Evolutionary conservation across 2,797 vertebrate species (phyloP), one percentile per base, ranked within the genome.

Genomic region (Galagoides demidoff): DNA sequence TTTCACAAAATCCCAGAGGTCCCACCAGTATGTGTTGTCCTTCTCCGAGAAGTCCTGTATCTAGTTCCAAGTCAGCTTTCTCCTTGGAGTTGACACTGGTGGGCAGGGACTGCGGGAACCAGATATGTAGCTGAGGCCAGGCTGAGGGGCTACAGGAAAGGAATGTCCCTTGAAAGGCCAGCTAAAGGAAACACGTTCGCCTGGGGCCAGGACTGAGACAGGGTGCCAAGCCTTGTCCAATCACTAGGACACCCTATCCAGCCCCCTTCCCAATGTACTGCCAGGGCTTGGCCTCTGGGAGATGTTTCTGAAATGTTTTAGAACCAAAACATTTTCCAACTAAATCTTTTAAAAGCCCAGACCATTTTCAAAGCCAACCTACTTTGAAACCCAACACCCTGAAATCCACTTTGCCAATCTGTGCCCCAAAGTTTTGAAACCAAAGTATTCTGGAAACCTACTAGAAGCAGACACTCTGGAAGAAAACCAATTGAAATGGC

Each of bases 311-410:
- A 74, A 90, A 93, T 11, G 39, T 77, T 64, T 92, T n/a, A 66
- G 70, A 97, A 45, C 34, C 70, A 92, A 86, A 70, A 70, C 16
- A 14, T 49, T 82, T 86, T 92, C 31, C 81, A 49, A 94, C 31
- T 73, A 61, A 86, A 93, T 14, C n/a, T 81, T 94, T 88, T 23
- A 63, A 61, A 81, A 85, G 68, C n/a, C n/a, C 39, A 66, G 85
- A 59, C 29, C 16, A 16, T 73, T 70, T 76, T 63, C 31, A 37
- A 64, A 73, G 52, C 25, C 77, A 63, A 20, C 37, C 43, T 13
- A 43, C 55, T 89, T 59, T 87, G 93, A 93, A 94, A 93, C 27
- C 61, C 0, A 4, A 92, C 43, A 14, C 88, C 55, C 81, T 3
- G 20, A 92, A 64, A 81, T 14, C 20, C n/a, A 14, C 39, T 87